A percentile compares a stretch with the other conserved stretches of the same genome.
phyloP scores from a whole-genome alignment of 2,797 vertebrate species.

The Mormyrops boulengeri region DNA sequence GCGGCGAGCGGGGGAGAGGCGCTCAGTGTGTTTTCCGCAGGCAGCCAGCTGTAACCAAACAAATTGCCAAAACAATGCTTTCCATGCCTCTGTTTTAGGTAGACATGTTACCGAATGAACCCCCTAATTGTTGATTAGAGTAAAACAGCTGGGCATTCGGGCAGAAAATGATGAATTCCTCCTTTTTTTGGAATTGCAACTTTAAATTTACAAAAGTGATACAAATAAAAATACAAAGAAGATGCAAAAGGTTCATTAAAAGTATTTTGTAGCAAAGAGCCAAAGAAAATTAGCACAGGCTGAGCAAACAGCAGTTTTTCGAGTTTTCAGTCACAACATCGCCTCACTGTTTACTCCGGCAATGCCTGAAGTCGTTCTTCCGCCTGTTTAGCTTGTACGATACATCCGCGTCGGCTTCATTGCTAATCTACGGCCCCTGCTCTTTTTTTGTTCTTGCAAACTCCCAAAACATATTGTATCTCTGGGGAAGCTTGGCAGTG shows the following conservation, averaged over 20 bases:
- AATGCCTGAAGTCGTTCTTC: not conserved
- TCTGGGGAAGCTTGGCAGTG: not conserved
- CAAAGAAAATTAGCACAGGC: not conserved
- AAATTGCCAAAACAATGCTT: constrained; percentile 31
- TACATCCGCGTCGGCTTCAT: not conserved
- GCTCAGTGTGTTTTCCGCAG: constrained; percentile 22
- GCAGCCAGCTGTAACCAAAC: constrained; percentile 31
- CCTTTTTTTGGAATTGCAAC: constrained; percentile 42
- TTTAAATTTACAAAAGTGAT: constrained; percentile 43
- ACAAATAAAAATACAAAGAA: constrained; percentile 31
- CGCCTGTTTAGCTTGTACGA: not conserved
- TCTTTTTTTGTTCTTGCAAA: not conserved
- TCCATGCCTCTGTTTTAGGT: constrained; percentile 21
- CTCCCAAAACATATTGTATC: not conserved
- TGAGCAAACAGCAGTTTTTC: not conserved
- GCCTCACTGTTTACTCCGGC: not conserved
- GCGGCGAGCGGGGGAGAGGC: constrained; percentile 18
- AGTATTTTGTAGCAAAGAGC: constrained; percentile 18
- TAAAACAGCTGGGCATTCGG: constrained; percentile 35
- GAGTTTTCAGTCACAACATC: not conserved
- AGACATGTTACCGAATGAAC: constrained; percentile 44
- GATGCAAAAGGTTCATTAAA: constrained; percentile 36
- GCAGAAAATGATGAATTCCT: constrained; percentile 46
- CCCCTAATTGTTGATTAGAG: constrained; percentile 46
- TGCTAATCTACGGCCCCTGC: not conserved